phyloP scores from a whole-genome alignment of 2,797 vertebrate genomes.

The Pteropus rufus region DNA sequence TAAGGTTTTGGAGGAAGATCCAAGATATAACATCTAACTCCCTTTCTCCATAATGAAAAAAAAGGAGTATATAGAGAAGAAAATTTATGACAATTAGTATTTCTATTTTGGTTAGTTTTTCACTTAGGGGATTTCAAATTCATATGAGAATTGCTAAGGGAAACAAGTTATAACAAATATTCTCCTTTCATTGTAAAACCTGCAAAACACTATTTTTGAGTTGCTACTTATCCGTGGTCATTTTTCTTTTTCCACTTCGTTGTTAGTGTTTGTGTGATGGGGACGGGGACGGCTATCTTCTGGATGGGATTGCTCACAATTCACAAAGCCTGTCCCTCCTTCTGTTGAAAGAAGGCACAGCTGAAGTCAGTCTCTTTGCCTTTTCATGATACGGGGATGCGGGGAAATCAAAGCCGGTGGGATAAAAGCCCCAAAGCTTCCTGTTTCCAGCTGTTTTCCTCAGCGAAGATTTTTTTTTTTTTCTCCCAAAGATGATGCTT shows the following conservation, averaged over 20 bases:
- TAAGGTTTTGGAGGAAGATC: neutral
- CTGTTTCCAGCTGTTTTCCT: slow-evolving; percentile 84
- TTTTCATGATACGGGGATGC: slow-evolving; percentile 74
- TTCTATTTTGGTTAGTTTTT: neutral
- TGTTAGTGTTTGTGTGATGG: neutral
- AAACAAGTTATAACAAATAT: neutral
- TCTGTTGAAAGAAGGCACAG: slow-evolving; percentile 64
- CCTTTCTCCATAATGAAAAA: neutral
- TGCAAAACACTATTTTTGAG: neutral
- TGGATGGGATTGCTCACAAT: neutral
- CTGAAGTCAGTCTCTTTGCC: slow-evolving; percentile 74
- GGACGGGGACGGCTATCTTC: neutral
- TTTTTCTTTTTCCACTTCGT: neutral
- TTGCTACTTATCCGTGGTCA: neutral
- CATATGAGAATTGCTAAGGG: neutral
- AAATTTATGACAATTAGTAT: neutral
- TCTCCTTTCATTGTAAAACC: neutral
- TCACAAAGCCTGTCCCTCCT: slow-evolving; percentile 36
- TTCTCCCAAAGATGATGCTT: slow-evolving; percentile 75
- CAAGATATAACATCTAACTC: neutral
- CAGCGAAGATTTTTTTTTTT: slow-evolving; percentile 63
- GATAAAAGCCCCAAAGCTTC: slow-evolving; percentile 83
- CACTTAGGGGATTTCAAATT: neutral
- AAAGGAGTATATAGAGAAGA: neutral
- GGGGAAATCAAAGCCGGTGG: slow-evolving; percentile 79